Conservation (phyloP, 1,140 invertebrate genomes). For the Lordiphosa mommai region DNA sequence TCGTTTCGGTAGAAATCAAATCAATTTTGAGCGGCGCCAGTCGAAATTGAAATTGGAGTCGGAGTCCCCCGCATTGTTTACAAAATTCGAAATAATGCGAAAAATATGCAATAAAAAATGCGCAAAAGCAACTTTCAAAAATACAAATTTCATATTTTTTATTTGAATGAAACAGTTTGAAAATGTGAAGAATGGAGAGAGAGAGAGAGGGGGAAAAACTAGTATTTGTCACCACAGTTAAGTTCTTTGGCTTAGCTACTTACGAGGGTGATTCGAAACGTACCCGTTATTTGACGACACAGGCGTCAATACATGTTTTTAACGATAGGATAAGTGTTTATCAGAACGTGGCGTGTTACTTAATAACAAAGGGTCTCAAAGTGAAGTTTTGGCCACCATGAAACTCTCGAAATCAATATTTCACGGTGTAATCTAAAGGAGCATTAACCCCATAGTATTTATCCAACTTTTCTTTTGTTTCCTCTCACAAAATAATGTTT, state of each 20-base stretch:
- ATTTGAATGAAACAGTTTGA: constrained; percentile 56
- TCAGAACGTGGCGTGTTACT: too few relatives aligned
- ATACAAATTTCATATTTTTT: constrained; percentile 43
- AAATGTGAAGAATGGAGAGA: constrained; percentile 10
- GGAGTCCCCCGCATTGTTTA: constrained; percentile 27
- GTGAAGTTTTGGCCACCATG: too few relatives aligned
- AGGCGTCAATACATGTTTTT: too few relatives aligned
- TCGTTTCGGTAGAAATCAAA: constrained; percentile 38
- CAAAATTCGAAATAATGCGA: background rate
- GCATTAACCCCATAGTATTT: too few relatives aligned
- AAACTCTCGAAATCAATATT: too few relatives aligned
- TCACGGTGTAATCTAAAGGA: too few relatives aligned
- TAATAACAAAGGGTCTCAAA: too few relatives aligned
- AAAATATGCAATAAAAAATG: constrained; percentile 35
- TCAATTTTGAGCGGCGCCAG: constrained; percentile 52
- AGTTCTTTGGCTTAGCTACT: constrained; percentile 24
- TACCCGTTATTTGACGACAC: too few relatives aligned
- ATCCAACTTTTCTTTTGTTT: too few relatives aligned
- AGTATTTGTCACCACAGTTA: constrained; percentile 51
- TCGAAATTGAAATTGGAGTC: constrained; percentile 11
- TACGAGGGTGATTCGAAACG: too few relatives aligned
- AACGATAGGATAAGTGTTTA: too few relatives aligned
- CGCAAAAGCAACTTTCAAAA: constrained; percentile 67
- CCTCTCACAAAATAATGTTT: too few relatives aligned
- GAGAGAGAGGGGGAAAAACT: constrained; percentile 24